A percentile compares a stretch with the other conserved stretches of the same genome.
phyloP scores from a whole-genome alignment of 2,888 invertebrate species.

The Vanessa cardui region DNA sequence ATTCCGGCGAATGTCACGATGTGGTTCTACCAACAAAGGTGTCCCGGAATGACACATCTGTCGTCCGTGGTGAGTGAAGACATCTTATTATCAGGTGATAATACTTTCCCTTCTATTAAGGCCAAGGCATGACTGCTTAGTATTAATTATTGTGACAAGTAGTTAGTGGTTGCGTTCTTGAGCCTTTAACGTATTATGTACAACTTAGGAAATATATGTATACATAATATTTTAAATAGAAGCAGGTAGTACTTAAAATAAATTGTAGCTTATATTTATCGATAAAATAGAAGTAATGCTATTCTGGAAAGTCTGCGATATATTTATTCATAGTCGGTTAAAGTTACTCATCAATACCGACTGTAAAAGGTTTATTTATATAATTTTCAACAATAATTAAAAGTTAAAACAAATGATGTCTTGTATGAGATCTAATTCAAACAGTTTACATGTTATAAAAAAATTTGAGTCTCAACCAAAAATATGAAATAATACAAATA shows the following conservation, averaged over 20 bases:
- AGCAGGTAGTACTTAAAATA: background rate
- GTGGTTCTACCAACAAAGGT: constrained; percentile 73
- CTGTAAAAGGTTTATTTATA: too few relatives aligned
- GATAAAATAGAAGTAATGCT: too few relatives aligned
- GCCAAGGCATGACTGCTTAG: constrained; percentile 75
- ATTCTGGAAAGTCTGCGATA: too few relatives aligned
- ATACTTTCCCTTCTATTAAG: constrained; percentile 74
- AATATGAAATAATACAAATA: too few relatives aligned
- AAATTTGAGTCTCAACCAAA: too few relatives aligned
- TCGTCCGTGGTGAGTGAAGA: constrained; percentile 82
- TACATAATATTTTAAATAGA: too few relatives aligned
- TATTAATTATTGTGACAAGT: constrained; percentile 43
- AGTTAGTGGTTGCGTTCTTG: constrained; percentile 45
- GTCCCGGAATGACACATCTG: constrained; percentile 69
- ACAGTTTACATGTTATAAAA: too few relatives aligned
- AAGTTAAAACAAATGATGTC: too few relatives aligned
- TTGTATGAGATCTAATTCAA: too few relatives aligned
- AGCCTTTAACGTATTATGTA: background rate
- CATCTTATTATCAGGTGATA: constrained; percentile 81
- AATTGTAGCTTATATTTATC: background rate
- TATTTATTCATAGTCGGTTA: too few relatives aligned
- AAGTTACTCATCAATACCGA: too few relatives aligned
- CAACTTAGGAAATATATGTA: background rate
- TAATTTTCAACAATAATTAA: too few relatives aligned
- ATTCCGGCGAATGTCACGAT: constrained; percentile 83